Evolutionary conservation across 2,888 invertebrate genomes (phyloP).

Genomic region (Myathropa florea): DNA sequence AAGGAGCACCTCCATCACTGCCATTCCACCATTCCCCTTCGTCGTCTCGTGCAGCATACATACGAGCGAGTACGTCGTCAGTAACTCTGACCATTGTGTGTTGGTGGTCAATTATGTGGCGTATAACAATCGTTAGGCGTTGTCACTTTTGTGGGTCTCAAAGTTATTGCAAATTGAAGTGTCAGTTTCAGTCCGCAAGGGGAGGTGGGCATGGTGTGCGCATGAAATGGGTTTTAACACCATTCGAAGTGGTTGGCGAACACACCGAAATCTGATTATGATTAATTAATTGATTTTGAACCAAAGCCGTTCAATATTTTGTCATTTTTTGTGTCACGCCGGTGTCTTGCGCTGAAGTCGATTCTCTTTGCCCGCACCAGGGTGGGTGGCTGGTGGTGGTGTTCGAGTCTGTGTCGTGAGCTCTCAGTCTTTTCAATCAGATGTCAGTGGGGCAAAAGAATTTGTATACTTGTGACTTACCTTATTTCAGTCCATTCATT

Average conservation of each 20-base stretch:
- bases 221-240: slow-evolving; percentile 67
- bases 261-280: slow-evolving; percentile 60
- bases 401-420: slow-evolving; percentile 3
- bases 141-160: slow-evolving; percentile 60
- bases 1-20: slow-evolving; percentile 7
- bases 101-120: slow-evolving; percentile 64
- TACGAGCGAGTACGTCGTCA: no score
- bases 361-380: background rate
- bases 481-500: slow-evolving; percentile 54
- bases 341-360: background rate
- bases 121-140: slow-evolving; percentile 61
- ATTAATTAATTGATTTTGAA: slow-evolving; percentile 67
- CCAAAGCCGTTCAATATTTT: slow-evolving; percentile 56
- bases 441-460: background rate
- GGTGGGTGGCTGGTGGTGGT: background rate
- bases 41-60: background rate
- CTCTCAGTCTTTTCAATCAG: no score
- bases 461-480: slow-evolving; percentile 55
- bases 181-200: slow-evolving; percentile 41
- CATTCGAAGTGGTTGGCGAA: slow-evolving; percentile 15
- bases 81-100: slow-evolving; percentile 2
- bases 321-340: slow-evolving; percentile 42
- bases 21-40: background rate
- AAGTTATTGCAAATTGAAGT: slow-evolving; percentile 68
- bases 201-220: background rate